Base-by-base conservation (phyloP, 2,113 vertebrate species). In the Toxostoma redivivum region DNA sequence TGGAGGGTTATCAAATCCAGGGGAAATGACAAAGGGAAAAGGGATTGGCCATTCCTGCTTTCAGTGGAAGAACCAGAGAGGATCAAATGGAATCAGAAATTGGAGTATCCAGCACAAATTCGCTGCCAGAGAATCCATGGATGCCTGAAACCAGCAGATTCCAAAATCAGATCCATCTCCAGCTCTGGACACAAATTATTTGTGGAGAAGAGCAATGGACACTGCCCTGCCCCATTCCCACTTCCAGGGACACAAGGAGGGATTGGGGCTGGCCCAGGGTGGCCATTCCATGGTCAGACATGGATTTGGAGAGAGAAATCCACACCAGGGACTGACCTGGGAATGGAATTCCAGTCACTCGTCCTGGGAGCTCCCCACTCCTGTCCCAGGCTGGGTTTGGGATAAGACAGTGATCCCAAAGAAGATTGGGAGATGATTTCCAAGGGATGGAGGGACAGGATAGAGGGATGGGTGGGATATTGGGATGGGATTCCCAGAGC, bases 391-490 rank as follows among this genome's bases (percentile, higher is more conserved):
- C 21, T 51, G 66, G 56, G 31, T 3, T 44, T 2, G 38, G 60
- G 62, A 56, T 1, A 25, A 37, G 6, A 11, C 16, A 17, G 30
- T 11, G 9, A 51, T 30, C 50, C 50, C 50, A 51, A 51, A 51
- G 16, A 51, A 28, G 27, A 51, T 4, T 28, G 50, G 50, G 50
- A 51, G 15, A 28, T 17, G 27, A 17, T 17, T 28, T 22, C 45
- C 21, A 47, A 47, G 45, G 45, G 5, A 3, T 40, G 44, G 53
- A 70, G 54, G 11, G 31, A 44, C 25, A 44, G 57, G 25, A 72
- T 10, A 8, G 28, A 37, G 38, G 66, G 9, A 1, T 31, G 6
- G 37, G 1, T 45, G 57, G 33, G 47, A 72, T 1, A 2, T 9
- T 21, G 33, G 18, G 24, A 3, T 38, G 44, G 35, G 15, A 38